These are phyloP conservation scores for Accipiter cooperii DNA, from an alignment of 2,113 vertebrate genomes.

Conservation along the genomic window DNA sequence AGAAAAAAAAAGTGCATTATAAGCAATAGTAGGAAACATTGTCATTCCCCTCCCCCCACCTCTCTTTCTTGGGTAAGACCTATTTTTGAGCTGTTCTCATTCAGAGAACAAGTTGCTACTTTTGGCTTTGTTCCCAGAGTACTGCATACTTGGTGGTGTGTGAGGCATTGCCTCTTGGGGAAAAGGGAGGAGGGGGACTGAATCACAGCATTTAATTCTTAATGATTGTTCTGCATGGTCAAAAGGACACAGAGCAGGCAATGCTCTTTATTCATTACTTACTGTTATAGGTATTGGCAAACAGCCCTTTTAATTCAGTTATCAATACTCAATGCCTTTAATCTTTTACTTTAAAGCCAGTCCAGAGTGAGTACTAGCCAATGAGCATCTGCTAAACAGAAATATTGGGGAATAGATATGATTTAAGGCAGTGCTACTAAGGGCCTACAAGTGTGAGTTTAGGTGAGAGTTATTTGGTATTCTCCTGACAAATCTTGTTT, in stretches of 20 bases:
- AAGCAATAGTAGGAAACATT: not conserved
- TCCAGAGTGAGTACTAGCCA: conserved; percentile 30
- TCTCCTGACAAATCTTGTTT: conserved; percentile 10
- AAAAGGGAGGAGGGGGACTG: conserved; percentile 34
- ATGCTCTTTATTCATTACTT: conserved; percentile 65
- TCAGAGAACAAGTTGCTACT: conserved; percentile 39
- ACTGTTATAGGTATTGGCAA: conserved; percentile 61
- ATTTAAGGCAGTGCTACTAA: not conserved
- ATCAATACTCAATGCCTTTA: conserved; percentile 57
- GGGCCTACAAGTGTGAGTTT: not conserved
- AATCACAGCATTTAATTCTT: conserved; percentile 68
- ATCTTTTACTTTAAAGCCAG: conserved; percentile 44
- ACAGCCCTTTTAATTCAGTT: conserved; percentile 65
- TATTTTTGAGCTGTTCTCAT: conserved; percentile 59
- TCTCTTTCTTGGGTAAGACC: not conserved
- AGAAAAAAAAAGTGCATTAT: not conserved
- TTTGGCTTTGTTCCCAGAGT: conserved; percentile 52
- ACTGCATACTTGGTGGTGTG: conserved; percentile 15
- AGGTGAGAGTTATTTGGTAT: not conserved
- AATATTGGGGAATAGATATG: not conserved
- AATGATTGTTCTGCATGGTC: conserved; percentile 65
- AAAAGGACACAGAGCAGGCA: conserved; percentile 60
- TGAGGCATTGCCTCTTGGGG: conserved; percentile 42
- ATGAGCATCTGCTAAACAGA: conserved; percentile 24
- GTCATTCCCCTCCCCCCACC: not conserved